Evolutionary conservation across 2,797 vertebrate genomes (phyloP), one percentile per base, ranked within the genome.

Genomic region (Alca torda): DNA sequence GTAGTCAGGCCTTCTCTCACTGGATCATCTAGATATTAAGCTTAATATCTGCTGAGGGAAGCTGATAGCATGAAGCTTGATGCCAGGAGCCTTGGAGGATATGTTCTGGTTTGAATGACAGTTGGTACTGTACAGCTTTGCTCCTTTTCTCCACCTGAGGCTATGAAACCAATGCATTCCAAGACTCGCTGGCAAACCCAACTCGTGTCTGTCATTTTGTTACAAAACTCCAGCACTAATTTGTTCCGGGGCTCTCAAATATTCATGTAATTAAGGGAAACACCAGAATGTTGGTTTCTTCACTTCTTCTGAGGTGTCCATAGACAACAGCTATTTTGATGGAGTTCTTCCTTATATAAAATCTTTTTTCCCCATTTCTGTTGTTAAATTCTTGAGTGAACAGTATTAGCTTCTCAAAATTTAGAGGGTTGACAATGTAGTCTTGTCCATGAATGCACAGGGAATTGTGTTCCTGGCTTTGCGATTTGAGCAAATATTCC

Each of bases 161-260:
- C 57, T 46, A 48, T 16, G 37, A 73, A 89, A 54, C 13, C 0
- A 6, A 31, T 46, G 2, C 3, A 2, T 70, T 88, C 79, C 80
- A 75, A 83, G 64, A 74, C 63, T 78, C 31, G 67, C 86, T 81
- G 76, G 60, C 73, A 94, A 81, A 10, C 37, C 10, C 30, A 67
- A 8, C 21, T 83, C 69, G 0, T 19, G 46, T 23, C 61, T 88
- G 76, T 88, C 73, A 30, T 81, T 53, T 21, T 84, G 65, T 75
- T 95, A 45, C 53, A 65, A 86, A 95, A 92, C 86, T 93, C 76
- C 64, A 86, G 61, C 45, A 8, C 57, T 86, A 11, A 56, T 95
- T 94, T 91, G 63, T 91, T 85, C 48, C 24, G 43, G 35, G 31
- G 31, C 45, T 77, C 73, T 90, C 85, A 84, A 69, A 83, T 83